These are phyloP conservation scores for Gallinago solitaria DNA, from an alignment of 2,797 vertebrate genomes.

Conservation along the genomic window DNA sequence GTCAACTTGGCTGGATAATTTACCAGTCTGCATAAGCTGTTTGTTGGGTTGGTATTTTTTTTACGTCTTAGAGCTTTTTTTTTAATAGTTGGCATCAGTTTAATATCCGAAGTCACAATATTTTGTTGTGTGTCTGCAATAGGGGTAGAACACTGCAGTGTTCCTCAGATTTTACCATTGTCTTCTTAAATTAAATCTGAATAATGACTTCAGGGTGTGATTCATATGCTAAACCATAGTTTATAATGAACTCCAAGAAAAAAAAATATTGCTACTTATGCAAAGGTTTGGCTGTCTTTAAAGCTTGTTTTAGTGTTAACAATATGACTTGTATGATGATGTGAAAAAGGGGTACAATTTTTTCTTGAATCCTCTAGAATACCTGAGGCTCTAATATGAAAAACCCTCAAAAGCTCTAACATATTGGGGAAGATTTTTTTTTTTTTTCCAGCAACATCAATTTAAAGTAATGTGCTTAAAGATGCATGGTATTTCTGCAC, in stretches of 20 bases:
- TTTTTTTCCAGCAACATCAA: background rate
- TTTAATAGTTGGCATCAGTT: background rate
- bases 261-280: background rate
- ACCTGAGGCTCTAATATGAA: background rate
- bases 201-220: background rate
- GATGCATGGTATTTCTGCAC: slow-evolving; percentile 1
- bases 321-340: background rate
- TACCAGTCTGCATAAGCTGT: background rate
- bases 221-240: background rate
- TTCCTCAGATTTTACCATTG: background rate
- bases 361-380: background rate
- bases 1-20: background rate
- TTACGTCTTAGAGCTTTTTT: background rate
- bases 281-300: background rate
- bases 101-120: background rate
- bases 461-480: slow-evolving; percentile 6
- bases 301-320: background rate
- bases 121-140: background rate
- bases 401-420: background rate
- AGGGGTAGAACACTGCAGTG: background rate
- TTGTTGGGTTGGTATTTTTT: background rate
- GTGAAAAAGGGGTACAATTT: background rate
- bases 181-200: background rate
- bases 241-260: background rate
- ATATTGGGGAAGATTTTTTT: background rate